Base-by-base conservation (phyloP, 1,140 invertebrate genomes). In the Drosophila bifasciata region DNA sequence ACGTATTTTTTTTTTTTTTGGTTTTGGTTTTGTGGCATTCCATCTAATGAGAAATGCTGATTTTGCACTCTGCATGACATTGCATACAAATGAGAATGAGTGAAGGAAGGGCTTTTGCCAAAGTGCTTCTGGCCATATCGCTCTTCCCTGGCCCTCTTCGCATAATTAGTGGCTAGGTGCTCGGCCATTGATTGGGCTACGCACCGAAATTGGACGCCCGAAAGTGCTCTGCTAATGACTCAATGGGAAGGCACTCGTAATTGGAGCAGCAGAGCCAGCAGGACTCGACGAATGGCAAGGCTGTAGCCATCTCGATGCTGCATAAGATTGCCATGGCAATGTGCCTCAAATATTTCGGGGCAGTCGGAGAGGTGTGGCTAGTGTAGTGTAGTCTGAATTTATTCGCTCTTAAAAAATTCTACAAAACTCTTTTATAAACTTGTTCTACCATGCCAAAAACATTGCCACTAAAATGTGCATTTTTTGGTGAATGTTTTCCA, bases 21-120 rank as follows among this genome's bases (percentile, higher is more conserved):
- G 13, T n/a, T 13, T 49, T 49, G 6, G 61, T 16, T 16, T 1
- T 19, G 6, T 62, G 57, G 60, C 15, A 21, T 59, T 50, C 39
- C 55, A 43, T 73, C 77, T 70, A 84, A 79, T 84, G 79, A 84
- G 71, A 85, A 85, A 85, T 86, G 81, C 81, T 81, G 81, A 86
- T 86, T 86, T 63, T 57, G 64, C 72, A 62, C 57, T 71, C 67
- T 57, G 45, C 52, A 51, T 45, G 59, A 41, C 69, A 59, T 59
- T 81, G 81, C 81, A 85, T 85, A 84, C 80, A 73, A 85, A 85
- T 85, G 60, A 86, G 68, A 36, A 1, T 15, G 48, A 50, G 23
- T 19, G 41, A 41, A 32, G 16, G 17, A 32, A 39, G 28, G 9
- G 44, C 7, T 21, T n/a, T 16, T 25, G 17, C 19, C 23, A 19